phyloP scores from a whole-genome alignment of 2,888 invertebrate species.

The Amphipoea lucens region DNA sequence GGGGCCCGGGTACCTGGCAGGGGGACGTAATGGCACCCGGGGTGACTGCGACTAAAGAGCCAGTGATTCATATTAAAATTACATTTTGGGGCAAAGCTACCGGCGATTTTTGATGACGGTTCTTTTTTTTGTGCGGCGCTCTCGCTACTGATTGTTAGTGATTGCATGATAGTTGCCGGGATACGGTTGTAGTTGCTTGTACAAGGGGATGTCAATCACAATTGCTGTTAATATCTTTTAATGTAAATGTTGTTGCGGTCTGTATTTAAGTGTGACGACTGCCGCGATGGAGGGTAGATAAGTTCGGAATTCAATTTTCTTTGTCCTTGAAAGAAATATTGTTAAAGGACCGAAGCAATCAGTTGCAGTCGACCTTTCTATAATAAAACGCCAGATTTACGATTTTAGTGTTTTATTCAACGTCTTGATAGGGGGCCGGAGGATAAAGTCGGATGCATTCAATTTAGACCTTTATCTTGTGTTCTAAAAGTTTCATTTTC shows the following conservation, averaged over 20 bases:
- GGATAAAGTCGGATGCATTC: slow-evolving; percentile 34
- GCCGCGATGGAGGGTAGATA: slow-evolving; percentile 17
- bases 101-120: slow-evolving; percentile 29
- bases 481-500: slow-evolving; percentile 60
- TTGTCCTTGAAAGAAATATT: background rate
- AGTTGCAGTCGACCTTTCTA: slow-evolving; percentile 43
- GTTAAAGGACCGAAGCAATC: slow-evolving; percentile 43
- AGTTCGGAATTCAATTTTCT: background rate
- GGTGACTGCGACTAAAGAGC: slow-evolving; percentile 57
- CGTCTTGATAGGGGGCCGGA: slow-evolving; percentile 50
- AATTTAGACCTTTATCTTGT: slow-evolving; percentile 49
- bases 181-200: background rate
- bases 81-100: slow-evolving; percentile 48
- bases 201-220: slow-evolving; percentile 23
- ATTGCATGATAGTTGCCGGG: slow-evolving; percentile 34
- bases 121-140: slow-evolving; percentile 33
- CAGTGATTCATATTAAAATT: slow-evolving; percentile 70
- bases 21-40: slow-evolving; percentile 56
- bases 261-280: background rate
- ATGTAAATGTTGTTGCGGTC: slow-evolving; percentile 2
- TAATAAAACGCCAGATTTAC: slow-evolving; percentile 65
- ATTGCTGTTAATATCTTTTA: slow-evolving; percentile 1
- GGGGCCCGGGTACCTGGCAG: slow-evolving; percentile 24
- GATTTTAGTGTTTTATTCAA: slow-evolving; percentile 62
- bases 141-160: slow-evolving; percentile 21